Evolutionary conservation across 2,888 invertebrate species (phyloP), one percentile per base, ranked within the genome.

Genomic region (Eupeodes latifasciatus): DNA sequence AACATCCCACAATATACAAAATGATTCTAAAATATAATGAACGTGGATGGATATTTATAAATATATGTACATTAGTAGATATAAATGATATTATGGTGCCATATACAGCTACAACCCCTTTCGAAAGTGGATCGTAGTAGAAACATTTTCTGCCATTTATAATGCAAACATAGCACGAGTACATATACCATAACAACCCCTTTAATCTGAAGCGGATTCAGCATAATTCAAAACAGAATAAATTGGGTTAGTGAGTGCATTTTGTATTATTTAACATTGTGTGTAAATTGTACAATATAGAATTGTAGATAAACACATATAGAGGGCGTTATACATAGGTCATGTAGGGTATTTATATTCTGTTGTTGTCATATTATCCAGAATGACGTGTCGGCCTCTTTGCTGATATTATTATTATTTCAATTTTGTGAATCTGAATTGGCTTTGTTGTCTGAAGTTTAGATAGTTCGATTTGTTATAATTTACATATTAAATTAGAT

Each of bases 231-330:
- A n/a, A 49, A 66, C 49, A 7, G 49, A 66, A 66, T 66, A 27
- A 66, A 66, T 66, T 66, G 34, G 66, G 47, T 66, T 66, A 66
- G n/a, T 62, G 55, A 55, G 16, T 55, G 55, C 44, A 62, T 44
- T 40, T 19, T 49, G 47, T 66, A 19, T 66, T 49, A 12, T 34
- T 49, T 49, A 27, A 27, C n/a, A 4, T 66, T 66, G 14, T 49
- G 49, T 66, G 10, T 11, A 5, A 11, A 62, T 6, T 40, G 40
- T 9, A 1, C 5, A 40, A 40, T 40, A 6, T 40, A 5, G 4
- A 19, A 27, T 12, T 9, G 11, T 3, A n/a, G 1, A 40, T 11
- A 61, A 0, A 49, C 7, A n/a, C 10, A 40, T 11, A 61, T 9
- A 49, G 49, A 34, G 49, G 66, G 66, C 66, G 49, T 49, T 3